Evolutionary conservation across 2,113 vertebrate species (phyloP).

Genomic region (Hassar affinis): DNA sequence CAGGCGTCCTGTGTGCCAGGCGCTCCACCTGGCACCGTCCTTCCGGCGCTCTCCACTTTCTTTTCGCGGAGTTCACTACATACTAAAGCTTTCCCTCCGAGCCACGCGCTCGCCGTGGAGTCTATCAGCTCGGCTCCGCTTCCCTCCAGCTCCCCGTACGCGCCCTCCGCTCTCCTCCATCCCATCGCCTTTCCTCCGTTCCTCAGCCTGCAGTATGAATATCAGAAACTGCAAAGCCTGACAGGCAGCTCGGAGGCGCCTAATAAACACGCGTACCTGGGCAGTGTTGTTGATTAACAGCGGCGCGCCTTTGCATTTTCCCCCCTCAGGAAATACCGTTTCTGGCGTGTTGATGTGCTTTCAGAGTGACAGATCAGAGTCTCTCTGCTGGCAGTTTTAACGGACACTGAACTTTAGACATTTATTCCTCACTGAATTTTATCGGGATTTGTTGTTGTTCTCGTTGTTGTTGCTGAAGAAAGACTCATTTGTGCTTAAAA

Average conservation of each 20-base stretch:
- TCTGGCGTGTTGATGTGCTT: conserved; percentile 6
- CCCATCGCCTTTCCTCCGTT: conserved; percentile 66
- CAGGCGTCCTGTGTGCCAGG: conserved; percentile 60
- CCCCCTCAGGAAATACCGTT: conserved; percentile 61
- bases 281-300: conserved; percentile 48
- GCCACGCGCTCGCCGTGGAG: conserved; percentile 62
- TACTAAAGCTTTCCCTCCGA: conserved; percentile 69
- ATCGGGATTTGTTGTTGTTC: neutral
- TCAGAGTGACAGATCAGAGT: neutral
- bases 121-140: conserved; percentile 60
- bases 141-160: conserved; percentile 58
- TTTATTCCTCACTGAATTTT: conserved; percentile 3
- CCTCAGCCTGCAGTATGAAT: conserved; percentile 69
- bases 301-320: conserved; percentile 42
- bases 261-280: conserved; percentile 60
- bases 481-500: conserved; percentile 21
- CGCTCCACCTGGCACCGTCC: conserved; percentile 72
- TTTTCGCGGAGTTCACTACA: conserved; percentile 69
- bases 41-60: conserved; percentile 75
- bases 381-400: conserved; percentile 7
- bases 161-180: conserved; percentile 64
- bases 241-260: conserved; percentile 53
- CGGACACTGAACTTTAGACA: conserved; percentile 3
- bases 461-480: neutral
- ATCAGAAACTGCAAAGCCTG: conserved; percentile 69